These are phyloP conservation scores for Monodelphis domestica DNA, from an alignment of 2,797 vertebrate species.

Conservation along the genomic window DNA sequence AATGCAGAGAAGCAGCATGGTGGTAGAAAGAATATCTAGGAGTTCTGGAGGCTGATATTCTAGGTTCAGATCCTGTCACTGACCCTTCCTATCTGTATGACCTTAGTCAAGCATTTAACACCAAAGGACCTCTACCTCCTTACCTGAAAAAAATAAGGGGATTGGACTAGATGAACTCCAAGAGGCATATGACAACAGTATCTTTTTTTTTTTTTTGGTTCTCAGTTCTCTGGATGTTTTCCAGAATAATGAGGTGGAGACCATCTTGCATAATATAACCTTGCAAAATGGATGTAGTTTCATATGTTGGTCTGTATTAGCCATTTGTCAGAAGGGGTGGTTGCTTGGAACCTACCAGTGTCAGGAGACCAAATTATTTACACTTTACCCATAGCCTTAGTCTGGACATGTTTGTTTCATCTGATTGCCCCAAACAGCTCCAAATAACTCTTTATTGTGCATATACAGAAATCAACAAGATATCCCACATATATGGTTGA, in stretches of 20 bases:
- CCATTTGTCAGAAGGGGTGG: background rate
- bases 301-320: background rate
- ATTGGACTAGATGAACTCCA: background rate
- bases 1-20: background rate
- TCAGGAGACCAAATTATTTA: background rate
- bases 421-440: background rate
- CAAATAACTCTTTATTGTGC: background rate
- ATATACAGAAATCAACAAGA: background rate
- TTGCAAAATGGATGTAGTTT: background rate
- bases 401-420: background rate
- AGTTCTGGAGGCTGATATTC: background rate
- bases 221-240: background rate
- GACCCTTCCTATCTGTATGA: background rate
- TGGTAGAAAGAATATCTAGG: background rate
- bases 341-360: background rate
- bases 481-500: background rate
- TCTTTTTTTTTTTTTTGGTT: background rate
- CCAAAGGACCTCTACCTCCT: background rate
- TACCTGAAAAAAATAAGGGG: background rate
- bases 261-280: background rate
- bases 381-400: background rate
- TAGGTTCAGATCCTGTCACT: background rate
- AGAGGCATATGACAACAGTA: background rate
- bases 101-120: background rate
- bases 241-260: background rate